Percentiles rank a stretch among this genome's conserved stretches.
These are phyloP conservation scores for Lasioglossum leucozonium DNA, from an alignment of 2,888 invertebrate genomes.

Conservation along the genomic window DNA sequence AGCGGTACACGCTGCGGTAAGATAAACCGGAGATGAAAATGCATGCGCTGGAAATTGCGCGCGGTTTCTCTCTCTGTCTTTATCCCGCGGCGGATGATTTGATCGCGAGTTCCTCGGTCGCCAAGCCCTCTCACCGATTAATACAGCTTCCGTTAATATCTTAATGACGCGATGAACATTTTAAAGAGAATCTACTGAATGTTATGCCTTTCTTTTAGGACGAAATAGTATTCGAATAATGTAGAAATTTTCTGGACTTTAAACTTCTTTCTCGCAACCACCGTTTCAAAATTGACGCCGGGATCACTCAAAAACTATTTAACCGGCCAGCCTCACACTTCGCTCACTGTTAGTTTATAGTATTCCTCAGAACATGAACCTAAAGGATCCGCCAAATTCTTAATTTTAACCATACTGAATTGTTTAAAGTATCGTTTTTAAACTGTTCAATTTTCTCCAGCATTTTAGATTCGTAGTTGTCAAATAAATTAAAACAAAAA, in stretches of 20 bases:
- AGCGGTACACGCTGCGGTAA: conserved; percentile 18
- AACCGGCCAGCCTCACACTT: too few relatives aligned
- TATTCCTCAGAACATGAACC: too few relatives aligned
- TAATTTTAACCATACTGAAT: background rate
- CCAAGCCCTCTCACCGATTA: conserved; percentile 4
- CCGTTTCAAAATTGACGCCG: too few relatives aligned
- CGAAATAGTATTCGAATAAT: too few relatives aligned
- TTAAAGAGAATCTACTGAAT: too few relatives aligned
- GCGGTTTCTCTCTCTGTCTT: background rate
- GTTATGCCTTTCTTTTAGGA: too few relatives aligned
- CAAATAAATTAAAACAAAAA: background rate
- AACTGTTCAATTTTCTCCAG: background rate
- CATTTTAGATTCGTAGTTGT: background rate
- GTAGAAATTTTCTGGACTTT: too few relatives aligned
- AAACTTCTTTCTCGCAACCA: too few relatives aligned
- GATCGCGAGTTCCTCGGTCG: conserved; percentile 32
- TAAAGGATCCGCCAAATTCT: too few relatives aligned
- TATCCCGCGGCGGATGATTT: conserved; percentile 13
- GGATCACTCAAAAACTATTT: too few relatives aligned
- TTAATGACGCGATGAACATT: background rate
- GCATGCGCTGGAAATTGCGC: conserved; percentile 42
- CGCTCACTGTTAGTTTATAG: too few relatives aligned
- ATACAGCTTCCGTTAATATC: conserved; percentile 1
- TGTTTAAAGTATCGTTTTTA: background rate
- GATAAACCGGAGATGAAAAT: conserved; percentile 48